Evolutionary conservation across 2,797 vertebrate species (phyloP), one percentile per base, ranked within the genome.

Genomic region (Lacerta viridis): DNA sequence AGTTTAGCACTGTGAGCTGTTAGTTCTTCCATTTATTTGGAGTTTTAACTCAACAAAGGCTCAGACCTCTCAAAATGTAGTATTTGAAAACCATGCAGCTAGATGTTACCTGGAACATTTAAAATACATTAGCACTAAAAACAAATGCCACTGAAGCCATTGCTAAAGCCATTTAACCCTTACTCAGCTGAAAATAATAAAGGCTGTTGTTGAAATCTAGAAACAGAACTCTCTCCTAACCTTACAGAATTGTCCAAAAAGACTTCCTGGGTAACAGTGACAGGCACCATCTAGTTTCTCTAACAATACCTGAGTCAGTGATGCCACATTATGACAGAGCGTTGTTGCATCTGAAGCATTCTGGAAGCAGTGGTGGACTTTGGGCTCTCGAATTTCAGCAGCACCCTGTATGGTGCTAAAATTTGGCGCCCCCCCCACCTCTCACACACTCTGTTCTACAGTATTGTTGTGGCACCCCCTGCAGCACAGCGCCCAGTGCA

Each of bases 51-150:
- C n/a, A 46, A 8, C 36, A 76, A 64, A 46, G 5, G 27, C 27
- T 25, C 18, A 17, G 75, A n/a, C 2, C 23, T 7, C 10, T 33
- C 23, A 43, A 76, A 55, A 33, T 85, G 15, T 39, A 87, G 72
- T 55, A 87, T 72, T 72, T 72, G 68, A 74, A 59, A 87, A 43
- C 25, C n/a, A 50, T 36, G 20, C 43, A 74, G n/a, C 41, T 83
- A 17, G 9, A 69, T 88, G 25, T 76, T 82, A 64, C 74, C 29
- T 66, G 61, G 13, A 83, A 69, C 27, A 20, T 83, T 78, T 39
- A 77, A 71, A 88, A 78, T 88, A 66, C 55, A 68, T 66, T 72
- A 68, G 43, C 36, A 83, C 75, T 36, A 33, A 43, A 74, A 87
- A 55, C 13, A 15, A 55, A 66, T 46, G 29, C 27, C 55, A 39